Base-by-base conservation (phyloP, 2,888 invertebrate genomes). In the Prostheceraeus crozeri region DNA sequence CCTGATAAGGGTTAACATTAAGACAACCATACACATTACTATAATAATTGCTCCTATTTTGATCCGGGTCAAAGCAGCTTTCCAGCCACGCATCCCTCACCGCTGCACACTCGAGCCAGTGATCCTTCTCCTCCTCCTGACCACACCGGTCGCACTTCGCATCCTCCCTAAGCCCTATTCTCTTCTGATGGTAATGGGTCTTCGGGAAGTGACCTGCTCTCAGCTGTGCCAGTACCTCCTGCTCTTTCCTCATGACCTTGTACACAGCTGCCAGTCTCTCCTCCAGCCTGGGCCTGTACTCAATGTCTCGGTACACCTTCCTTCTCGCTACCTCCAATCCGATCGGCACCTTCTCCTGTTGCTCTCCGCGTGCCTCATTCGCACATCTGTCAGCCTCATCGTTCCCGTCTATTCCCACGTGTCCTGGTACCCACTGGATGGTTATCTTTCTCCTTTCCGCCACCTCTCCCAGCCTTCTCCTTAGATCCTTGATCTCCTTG, bases 81-180 rank as follows among this genome's bases (percentile, higher is more conserved):
- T n/a, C n/a, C n/a, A n/a, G n/a, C 33, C 33, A 11, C 33, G n/a
- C 33, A 10, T n/a, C 33, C 33, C 10, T n/a, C 33, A 33, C 10
- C 10, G 33, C 33, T n/a, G 33, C 33, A n/a, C 33, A 33, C 10
- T n/a, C 33, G 33, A 33, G 33, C 33, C 33, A 33, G 33, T 33
- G 33, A 33, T 33, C 33, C 33, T 33, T 33, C 8, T 33, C 33
- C 33, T 11, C 33, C n/a, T 33, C 33, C 33, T n/a, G 10, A 33
- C 33, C 33, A 33, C 33, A 33, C 33, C 33, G 10, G 33, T 33
- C 33, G 33, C 33, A 33, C 33, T 33, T n/a, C 8, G 10, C 33
- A 33, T 11, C 33, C 8, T n/a, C 33, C n/a, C 8, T 10, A 33
- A 10, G 10, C 33, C n/a, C 33, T n/a, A 33, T n/a, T n/a, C 33